Conservation (phyloP, 2,113 vertebrate genomes). For the Ranitomeya variabilis region DNA sequence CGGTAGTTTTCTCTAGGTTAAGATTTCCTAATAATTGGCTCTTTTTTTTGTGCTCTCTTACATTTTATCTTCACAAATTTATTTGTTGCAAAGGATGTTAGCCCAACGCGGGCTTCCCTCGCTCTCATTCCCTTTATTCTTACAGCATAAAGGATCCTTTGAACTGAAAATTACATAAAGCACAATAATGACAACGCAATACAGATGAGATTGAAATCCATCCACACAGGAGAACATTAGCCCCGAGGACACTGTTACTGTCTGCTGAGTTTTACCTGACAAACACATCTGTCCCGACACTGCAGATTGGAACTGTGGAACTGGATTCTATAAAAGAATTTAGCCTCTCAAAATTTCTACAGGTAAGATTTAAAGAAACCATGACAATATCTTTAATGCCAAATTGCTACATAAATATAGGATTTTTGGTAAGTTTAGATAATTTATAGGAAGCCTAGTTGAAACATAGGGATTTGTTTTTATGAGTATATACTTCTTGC, state of each 20-base stretch:
- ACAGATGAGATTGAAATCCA: constrained; percentile 52
- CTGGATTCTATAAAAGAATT: constrained; percentile 26
- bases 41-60: neutral
- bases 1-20: neutral
- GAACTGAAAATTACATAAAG: constrained; percentile 58
- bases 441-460: neutral
- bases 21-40: neutral
- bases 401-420: neutral
- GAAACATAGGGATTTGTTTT: neutral
- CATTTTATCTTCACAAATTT: constrained; percentile 9
- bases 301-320: constrained; percentile 25
- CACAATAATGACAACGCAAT: constrained; percentile 51
- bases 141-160: constrained; percentile 52
- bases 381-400: neutral
- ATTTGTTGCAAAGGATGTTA: constrained; percentile 36
- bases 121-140: constrained; percentile 41
- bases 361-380: constrained; percentile 39
- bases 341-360: neutral
- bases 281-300: constrained; percentile 48
- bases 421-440: neutral
- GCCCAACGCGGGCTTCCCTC: neutral
- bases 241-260: constrained; percentile 28
- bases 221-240: constrained; percentile 32
- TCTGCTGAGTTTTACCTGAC: constrained; percentile 34
- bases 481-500: neutral